Evolutionary conservation across 2,888 invertebrate species (phyloP), one percentile per base, ranked within the genome.

Genomic region (Drosophila sordidapex): DNA sequence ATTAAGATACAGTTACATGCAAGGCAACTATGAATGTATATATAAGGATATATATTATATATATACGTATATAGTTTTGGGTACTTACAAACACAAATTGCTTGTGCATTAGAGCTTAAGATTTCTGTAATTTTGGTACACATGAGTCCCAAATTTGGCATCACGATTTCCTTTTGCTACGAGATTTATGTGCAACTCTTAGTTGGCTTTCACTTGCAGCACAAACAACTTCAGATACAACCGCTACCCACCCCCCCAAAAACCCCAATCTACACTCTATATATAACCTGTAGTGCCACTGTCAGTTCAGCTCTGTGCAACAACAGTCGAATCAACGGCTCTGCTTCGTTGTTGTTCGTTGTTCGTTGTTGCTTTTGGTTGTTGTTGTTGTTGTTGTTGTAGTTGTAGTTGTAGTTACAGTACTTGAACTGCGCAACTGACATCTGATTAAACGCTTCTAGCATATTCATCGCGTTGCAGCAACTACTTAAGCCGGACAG

Each of bases 101-200:
- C 56, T 38, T 67, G 31, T 54, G 27, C 33, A 54, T 67, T 49
- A 35, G 38, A 54, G 25, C 54, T 21, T 13, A 15, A 33, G 27
- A 67, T 66, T 54, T 66, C 53, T 54, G 67, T 48, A 66, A 66
- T 38, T 35, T 25, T 25, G 18, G 18, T 25, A 11, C 33, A 35
- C 63, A 53, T 27, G 52, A 67, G 53, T 25, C 27, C 31, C n/a
- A 21, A 46, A 40, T 49, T 66, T 35, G 54, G 49, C 67, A 54
- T 48, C 58, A 49, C 58, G 54, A 43, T 56, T 62, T 36, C 27
- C 38, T 25, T 33, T 54, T 27, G 25, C 48, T 6, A 49, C 38
- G 11, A 67, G 49, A 68, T 68, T 68, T 68, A 68, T 68, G 68
- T 67, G 67, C 54, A n/a, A 48, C 67, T 48, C 67, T 49, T 27